A percentile compares a stretch with the other conserved stretches of the same genome.
These are phyloP conservation scores for Lutjanus erythropterus DNA, from an alignment of 2,113 vertebrate genomes.

Conservation along the genomic window DNA sequence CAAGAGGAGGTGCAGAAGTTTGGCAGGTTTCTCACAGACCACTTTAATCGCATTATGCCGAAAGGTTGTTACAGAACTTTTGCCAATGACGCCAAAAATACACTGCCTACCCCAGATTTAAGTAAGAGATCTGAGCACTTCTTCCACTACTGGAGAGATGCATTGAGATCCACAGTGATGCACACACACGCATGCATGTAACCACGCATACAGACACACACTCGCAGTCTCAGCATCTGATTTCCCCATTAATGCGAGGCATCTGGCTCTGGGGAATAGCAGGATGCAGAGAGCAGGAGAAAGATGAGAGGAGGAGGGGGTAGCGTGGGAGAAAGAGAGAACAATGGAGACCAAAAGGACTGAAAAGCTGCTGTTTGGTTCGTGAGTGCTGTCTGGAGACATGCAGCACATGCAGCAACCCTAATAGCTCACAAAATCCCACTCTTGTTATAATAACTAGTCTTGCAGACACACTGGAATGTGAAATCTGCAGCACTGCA, in stretches of 20 bases:
- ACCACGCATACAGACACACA: constrained; percentile 18
- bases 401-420: not conserved
- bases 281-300: constrained; percentile 34
- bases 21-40: too few relatives aligned
- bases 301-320: constrained; percentile 10
- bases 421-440: constrained; percentile 3
- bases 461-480: not conserved
- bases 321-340: constrained; percentile 5
- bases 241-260: constrained; percentile 59
- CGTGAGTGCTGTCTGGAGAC: not conserved
- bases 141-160: not conserved
- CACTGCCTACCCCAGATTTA: too few relatives aligned
- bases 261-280: constrained; percentile 48
- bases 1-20: too few relatives aligned
- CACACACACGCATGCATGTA: constrained; percentile 7
- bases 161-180: not conserved
- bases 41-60: too few relatives aligned
- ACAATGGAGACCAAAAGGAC: constrained; percentile 15
- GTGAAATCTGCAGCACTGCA: constrained; percentile 10
- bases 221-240: constrained; percentile 47
- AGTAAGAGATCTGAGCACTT: not conserved
- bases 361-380: constrained; percentile 11
- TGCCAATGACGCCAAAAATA: too few relatives aligned
- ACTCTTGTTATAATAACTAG: constrained; percentile 6
- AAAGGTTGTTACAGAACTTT: too few relatives aligned